Base-by-base conservation (phyloP, 2,797 vertebrate species). In the Brachyrhaphis roseni region DNA sequence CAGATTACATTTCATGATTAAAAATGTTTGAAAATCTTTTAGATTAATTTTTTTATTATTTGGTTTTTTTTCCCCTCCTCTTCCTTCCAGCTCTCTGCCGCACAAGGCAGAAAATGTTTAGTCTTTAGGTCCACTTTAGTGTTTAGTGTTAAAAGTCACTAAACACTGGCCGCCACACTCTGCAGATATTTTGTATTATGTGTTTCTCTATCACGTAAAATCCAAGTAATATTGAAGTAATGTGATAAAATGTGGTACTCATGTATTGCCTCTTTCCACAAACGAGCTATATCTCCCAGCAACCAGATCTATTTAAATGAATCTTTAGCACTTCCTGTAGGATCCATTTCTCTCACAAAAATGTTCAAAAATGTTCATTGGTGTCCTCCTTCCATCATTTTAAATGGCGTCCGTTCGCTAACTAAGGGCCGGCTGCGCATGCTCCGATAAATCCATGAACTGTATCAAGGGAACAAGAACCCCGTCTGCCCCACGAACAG, bases 361-460 rank as follows among this genome's bases (percentile, higher is more conserved):
- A 49, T n/a, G 20, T 34, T 53, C 72, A 16, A 3, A 55, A 62
- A 11, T 73, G 72, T 66, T 64, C 4, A 66, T 41, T 18, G 72
- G 47, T 77, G 28, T 28, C 20, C 15, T 39, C 45, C 6, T 12
- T 39, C 59, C n/a, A 43, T 79, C 43, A 41, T 34, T 41, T 7
- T 71, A n/a, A 71, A 76, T 75, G 0, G 57, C 6, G 34, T 6
- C 0, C 23, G 51, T 75, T 43, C 2, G 39, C 51, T 59, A 71
- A 36, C 72, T 51, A 53, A 23, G 73, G 72, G 45, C 72, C 49
- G n/a, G 66, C 34, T 72, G 53, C 59, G 3, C 2, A 51, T 16
- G 62, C 45, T 62, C 49, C 36, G 45, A 70, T 64, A 73, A 62
- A 79, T 39, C 47, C 79, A 15, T 77, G 57, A 72, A 16, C 8